Conservation (phyloP, 2,113 vertebrate genomes). For the Tautogolabrus adspersus region DNA sequence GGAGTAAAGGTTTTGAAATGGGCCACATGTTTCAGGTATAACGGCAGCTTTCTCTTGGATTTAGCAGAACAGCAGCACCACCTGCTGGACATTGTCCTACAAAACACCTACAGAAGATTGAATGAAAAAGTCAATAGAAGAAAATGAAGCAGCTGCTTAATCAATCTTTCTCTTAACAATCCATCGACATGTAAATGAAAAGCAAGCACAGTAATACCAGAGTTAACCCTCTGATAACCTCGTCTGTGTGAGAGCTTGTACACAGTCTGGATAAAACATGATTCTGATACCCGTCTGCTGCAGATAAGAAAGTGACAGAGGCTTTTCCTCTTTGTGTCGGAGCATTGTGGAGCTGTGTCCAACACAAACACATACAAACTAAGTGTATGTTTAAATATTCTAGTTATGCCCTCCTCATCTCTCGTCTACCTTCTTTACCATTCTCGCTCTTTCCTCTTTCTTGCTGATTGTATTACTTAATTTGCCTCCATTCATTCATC, state of each 20-base stretch:
- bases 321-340: constrained; percentile 10
- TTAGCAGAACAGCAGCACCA: constrained; percentile 61
- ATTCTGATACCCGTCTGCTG: constrained; percentile 25
- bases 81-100: constrained; percentile 61
- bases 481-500: too few relatives aligned
- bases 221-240: constrained; percentile 24
- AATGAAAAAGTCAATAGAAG: constrained; percentile 13
- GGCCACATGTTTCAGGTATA: background rate
- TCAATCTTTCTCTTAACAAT: constrained; percentile 31
- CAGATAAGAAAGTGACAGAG: constrained; percentile 14
- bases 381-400: too few relatives aligned
- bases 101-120: background rate
- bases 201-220: background rate
- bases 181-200: constrained; percentile 37
- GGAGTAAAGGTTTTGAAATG: background rate
- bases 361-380: too few relatives aligned
- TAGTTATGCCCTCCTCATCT: too few relatives aligned
- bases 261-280: constrained; percentile 5
- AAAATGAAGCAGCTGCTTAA: constrained; percentile 14
- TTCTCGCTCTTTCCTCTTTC: too few relatives aligned
- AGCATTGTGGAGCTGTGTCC: background rate
- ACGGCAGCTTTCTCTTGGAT: background rate
- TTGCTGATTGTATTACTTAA: too few relatives aligned
- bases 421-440: too few relatives aligned
- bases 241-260: constrained; percentile 13